Evolutionary conservation across 2,797 vertebrate genomes (phyloP).

Genomic region (Sebastes goodei): DNA sequence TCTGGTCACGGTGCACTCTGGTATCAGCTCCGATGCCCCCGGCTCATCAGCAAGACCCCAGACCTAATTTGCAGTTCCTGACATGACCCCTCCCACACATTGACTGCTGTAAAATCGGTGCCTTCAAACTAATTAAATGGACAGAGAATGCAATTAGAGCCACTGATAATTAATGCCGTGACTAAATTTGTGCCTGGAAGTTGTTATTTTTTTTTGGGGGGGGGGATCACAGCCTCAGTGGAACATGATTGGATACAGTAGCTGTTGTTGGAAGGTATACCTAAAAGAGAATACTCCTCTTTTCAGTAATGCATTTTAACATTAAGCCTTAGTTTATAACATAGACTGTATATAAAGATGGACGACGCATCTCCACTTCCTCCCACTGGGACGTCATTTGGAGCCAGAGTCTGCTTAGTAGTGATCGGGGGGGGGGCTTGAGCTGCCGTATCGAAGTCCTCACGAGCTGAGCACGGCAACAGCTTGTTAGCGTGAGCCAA

Average conservation of each 20-base stretch:
- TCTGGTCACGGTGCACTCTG: conserved; percentile 40
- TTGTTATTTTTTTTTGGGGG: background rate
- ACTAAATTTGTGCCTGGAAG: conserved; percentile 39
- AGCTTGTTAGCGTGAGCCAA: no score
- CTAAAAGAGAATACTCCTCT: background rate
- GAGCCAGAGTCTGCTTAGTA: background rate
- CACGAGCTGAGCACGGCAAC: accelerated
- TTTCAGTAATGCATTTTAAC: background rate
- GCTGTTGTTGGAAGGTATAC: background rate
- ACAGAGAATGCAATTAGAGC: conserved; percentile 55
- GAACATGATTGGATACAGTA: background rate
- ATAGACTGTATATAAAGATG: no score
- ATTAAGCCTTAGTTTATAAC: background rate
- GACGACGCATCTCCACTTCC: no score
- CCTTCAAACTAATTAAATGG: conserved; percentile 67
- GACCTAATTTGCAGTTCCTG: conserved; percentile 64
- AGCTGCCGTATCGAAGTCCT: no score
- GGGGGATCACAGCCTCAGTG: background rate
- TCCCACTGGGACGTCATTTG: no score
- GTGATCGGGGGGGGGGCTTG: background rate
- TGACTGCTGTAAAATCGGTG: conserved; percentile 48
- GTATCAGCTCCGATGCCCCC: conserved; percentile 34
- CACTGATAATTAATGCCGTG: conserved; percentile 54
- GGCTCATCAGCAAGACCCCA: conserved; percentile 62
- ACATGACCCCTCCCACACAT: conserved; percentile 61